These are phyloP conservation scores for Melipona bicolor DNA, from an alignment of 2,888 invertebrate genomes.

Conservation along the genomic window DNA sequence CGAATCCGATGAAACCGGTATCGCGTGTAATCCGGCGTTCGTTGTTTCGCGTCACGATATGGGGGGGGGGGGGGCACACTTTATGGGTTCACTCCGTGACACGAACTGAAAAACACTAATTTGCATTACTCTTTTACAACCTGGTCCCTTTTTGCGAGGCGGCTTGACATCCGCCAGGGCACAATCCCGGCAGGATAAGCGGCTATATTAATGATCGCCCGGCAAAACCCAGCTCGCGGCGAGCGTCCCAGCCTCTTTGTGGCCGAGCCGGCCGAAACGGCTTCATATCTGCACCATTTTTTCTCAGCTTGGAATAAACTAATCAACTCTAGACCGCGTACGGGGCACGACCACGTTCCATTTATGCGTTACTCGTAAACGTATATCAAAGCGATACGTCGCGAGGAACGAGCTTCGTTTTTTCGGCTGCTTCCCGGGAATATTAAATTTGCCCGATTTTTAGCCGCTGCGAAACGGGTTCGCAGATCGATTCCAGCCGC, in stretches of 20 bases:
- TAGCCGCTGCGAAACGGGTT: neutral
- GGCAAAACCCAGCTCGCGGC: conserved; percentile 57
- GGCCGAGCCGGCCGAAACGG: conserved; percentile 25
- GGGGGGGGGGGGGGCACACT: conserved; percentile 14
- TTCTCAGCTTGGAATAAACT: conserved; percentile 53
- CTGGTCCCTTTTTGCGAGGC: conserved; percentile 17
- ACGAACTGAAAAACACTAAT: conserved; percentile 56
- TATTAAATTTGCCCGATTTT: conserved; percentile 14
- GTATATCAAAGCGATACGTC: conserved; percentile 46
- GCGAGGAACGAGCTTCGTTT: neutral
- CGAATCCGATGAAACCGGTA: conserved; percentile 57
- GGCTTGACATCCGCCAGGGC: conserved; percentile 27
- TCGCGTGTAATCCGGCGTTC: conserved; percentile 45
- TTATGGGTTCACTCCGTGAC: conserved; percentile 1
- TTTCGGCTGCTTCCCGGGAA: neutral
- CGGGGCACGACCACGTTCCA: conserved; percentile 1
- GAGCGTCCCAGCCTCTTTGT: conserved; percentile 33
- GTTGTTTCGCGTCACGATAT: conserved; percentile 45
- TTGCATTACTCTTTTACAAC: conserved; percentile 65
- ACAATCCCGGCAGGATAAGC: conserved; percentile 70
- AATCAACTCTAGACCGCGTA: conserved; percentile 59
- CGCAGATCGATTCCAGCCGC: neutral
- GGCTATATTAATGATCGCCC: conserved; percentile 69
- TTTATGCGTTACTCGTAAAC: conserved; percentile 43
- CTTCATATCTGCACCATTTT: conserved; percentile 61